Percentiles rank a stretch among this genome's conserved stretches.
These are phyloP conservation scores for Falco naumanni DNA, from an alignment of 2,797 vertebrate species.

Conservation along the genomic window DNA sequence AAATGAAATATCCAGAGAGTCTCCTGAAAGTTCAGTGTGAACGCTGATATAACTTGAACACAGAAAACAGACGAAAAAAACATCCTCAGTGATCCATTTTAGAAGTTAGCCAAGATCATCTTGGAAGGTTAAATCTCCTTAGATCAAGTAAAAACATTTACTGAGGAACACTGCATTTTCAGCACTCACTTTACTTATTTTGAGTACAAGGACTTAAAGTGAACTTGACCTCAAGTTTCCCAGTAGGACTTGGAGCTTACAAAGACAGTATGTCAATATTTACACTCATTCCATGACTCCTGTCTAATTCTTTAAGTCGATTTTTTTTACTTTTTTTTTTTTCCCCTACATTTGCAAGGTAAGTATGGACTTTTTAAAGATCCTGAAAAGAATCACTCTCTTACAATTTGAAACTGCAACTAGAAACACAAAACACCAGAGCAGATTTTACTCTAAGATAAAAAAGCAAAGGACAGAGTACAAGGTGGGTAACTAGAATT, in stretches of 20 bases:
- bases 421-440: slow-evolving; percentile 23
- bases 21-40: slow-evolving; percentile 2
- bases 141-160: background rate
- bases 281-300: background rate
- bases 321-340: background rate
- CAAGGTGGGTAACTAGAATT: background rate
- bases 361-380: background rate
- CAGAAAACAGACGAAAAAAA: background rate
- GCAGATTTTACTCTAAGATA: background rate
- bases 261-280: background rate
- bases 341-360: background rate
- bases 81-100: background rate
- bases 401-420: background rate
- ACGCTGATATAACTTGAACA: background rate
- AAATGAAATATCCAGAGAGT: background rate
- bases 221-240: background rate
- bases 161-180: background rate
- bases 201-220: background rate
- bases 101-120: background rate
- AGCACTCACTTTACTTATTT: background rate
- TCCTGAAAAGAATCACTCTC: background rate
- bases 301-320: background rate
- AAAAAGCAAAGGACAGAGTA: background rate
- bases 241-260: background rate
- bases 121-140: background rate